Percentiles rank a stretch among this genome's conserved stretches.
phyloP scores from a whole-genome alignment of 2,888 invertebrate species.

The Entomobrya proxima region DNA sequence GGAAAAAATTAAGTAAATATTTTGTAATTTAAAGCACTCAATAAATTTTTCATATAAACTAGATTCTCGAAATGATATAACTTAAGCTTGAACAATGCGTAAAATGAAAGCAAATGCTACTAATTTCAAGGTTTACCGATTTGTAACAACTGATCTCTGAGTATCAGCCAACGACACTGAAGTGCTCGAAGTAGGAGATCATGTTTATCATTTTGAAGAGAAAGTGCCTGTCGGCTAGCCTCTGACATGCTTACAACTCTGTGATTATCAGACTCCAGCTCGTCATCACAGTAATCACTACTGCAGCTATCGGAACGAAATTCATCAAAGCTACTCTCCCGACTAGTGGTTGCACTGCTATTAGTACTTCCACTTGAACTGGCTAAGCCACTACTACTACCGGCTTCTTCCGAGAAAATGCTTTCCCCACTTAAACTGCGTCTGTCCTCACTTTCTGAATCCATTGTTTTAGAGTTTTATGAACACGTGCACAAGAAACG shows the following conservation, averaged over 20 bases:
- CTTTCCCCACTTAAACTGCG: constrained; percentile 52
- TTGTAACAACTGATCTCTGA: constrained; percentile 60
- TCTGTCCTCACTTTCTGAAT: constrained; percentile 27
- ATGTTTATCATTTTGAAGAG: constrained; percentile 60
- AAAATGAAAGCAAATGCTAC: background rate
- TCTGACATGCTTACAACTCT: constrained; percentile 22
- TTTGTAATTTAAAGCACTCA: background rate
- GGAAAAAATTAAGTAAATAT: background rate
- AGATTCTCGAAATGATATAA: too few relatives aligned
- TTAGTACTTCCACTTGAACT: constrained; percentile 42
- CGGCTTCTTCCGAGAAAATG: constrained; percentile 49
- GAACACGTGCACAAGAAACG: constrained; percentile 44
- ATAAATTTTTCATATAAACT: too few relatives aligned
- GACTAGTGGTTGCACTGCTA: constrained; percentile 47
- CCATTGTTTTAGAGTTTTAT: constrained; percentile 31
- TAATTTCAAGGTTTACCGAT: too few relatives aligned
- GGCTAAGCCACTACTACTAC: constrained; percentile 36
- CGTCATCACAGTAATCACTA: constrained; percentile 66
- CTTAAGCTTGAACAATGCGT: background rate
- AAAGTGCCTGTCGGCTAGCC: constrained; percentile 56
- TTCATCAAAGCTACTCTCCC: constrained; percentile 63
- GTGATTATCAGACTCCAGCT: constrained; percentile 41
- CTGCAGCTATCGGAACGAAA: constrained; percentile 62
- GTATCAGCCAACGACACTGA: constrained; percentile 68
- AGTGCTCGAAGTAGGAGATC: constrained; percentile 64